A percentile compares a stretch with the other conserved stretches of the same genome.
Evolutionary conservation across 1,140 invertebrate species (phyloP).

Genomic region (Hylaeus anthracinus): DNA sequence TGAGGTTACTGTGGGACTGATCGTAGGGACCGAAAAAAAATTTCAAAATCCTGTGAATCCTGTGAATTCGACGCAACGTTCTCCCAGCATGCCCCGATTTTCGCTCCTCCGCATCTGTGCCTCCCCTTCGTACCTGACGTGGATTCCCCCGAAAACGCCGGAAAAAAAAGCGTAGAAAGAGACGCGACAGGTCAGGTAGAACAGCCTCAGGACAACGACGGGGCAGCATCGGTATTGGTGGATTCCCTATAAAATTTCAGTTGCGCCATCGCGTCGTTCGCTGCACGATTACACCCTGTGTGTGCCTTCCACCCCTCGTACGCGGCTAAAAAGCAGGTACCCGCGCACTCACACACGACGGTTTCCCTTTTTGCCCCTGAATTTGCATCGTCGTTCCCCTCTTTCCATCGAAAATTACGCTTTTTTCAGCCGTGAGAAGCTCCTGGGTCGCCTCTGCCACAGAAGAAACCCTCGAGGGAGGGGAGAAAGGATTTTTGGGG

Average conservation of each 20-base stretch:
- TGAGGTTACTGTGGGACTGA: constrained; percentile 49
- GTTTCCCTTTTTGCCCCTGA: constrained; percentile 60
- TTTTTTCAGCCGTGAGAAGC: constrained; percentile 67
- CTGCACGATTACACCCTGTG: constrained; percentile 41
- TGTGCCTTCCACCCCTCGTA: constrained; percentile 20
- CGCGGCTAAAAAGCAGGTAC: constrained; percentile 53
- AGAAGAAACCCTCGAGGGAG: constrained; percentile 15
- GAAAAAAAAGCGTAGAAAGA: constrained; percentile 57
- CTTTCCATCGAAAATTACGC: constrained; percentile 63
- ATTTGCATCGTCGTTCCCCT: constrained; percentile 67
- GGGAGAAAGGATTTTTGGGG: constrained; percentile 66
- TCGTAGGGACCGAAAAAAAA: constrained; percentile 54
- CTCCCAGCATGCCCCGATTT: constrained; percentile 33
- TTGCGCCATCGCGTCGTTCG: constrained; percentile 39
- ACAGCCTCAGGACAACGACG: constrained; percentile 23
- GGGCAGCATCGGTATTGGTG: constrained; percentile 48
- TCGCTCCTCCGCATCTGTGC: constrained; percentile 57
- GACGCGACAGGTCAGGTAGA: constrained; percentile 63
- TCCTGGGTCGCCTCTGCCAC: neutral
- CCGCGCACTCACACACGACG: constrained; percentile 9
- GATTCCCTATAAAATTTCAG: constrained; percentile 70
- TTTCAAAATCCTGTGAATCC: constrained; percentile 66
- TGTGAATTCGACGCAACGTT: constrained; percentile 48
- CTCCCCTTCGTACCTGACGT: constrained; percentile 71
- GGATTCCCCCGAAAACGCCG: constrained; percentile 66